Conservation (phyloP, 2,888 invertebrate genomes). For the Macrophya alboannulata region DNA sequence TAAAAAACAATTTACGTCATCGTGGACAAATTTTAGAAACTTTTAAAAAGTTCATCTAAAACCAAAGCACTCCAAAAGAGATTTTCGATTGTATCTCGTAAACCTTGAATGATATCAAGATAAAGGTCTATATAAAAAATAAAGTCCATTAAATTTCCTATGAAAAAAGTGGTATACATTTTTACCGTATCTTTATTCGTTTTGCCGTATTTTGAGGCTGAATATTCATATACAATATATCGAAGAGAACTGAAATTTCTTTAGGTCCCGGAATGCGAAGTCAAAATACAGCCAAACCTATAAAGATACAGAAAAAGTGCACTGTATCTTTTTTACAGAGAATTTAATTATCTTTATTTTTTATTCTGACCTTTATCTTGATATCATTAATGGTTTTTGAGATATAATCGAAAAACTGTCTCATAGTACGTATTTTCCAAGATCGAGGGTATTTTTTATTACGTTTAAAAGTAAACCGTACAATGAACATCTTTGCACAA, state of each 20-base stretch:
- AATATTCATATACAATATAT: neutral
- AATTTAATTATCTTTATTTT: neutral
- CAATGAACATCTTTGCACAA: no score
- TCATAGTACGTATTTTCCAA: neutral
- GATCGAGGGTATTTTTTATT: neutral
- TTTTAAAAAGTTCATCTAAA: no score
- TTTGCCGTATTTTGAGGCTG: neutral
- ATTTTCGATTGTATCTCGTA: neutral
- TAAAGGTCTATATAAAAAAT: neutral
- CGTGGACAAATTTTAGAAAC: neutral
- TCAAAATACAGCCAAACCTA: no score
- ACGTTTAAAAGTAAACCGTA: no score
- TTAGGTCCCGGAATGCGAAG: no score
- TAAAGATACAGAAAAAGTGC: neutral
- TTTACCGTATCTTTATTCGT: neutral
- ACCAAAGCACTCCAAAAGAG: neutral
- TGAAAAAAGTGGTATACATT: neutral
- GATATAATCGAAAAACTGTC: neutral
- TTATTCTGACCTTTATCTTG: neutral
- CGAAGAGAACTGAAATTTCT: neutral
- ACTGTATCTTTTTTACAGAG: neutral
- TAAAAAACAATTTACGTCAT: neutral
- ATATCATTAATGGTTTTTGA: neutral
- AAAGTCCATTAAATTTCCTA: neutral
- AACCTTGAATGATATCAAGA: neutral